Conservation (phyloP, 53 echinoderm and acorn worm species). For the Zoroaster sp. region DNA sequence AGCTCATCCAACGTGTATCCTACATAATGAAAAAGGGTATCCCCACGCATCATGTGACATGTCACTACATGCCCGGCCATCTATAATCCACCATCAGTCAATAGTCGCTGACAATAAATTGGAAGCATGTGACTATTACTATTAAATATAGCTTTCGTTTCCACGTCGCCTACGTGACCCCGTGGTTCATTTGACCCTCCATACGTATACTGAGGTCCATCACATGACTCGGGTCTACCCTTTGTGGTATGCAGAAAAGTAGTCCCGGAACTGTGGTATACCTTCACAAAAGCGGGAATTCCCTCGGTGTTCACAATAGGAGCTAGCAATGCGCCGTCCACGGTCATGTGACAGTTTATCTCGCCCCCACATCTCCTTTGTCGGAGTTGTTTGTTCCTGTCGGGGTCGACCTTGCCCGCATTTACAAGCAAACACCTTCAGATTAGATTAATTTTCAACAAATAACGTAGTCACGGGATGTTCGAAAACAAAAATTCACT, state of each 20-base stretch:
- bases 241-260: slow-evolving; percentile 21
- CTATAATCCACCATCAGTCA: neutral
- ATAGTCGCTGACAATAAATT: neutral
- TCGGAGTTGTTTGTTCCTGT: slow-evolving; percentile 44
- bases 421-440: neutral
- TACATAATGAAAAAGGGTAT: neutral
- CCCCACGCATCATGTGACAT: slow-evolving; percentile 8
- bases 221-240: slow-evolving; percentile 32
- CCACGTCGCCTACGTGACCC: slow-evolving; percentile 22
- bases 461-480: slow-evolving; percentile 1
- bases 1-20: neutral
- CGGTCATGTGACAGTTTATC: slow-evolving; percentile 24
- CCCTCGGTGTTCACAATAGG: slow-evolving; percentile 14
- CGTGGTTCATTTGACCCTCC: neutral
- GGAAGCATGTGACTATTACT: slow-evolving; percentile 35
- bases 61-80: slow-evolving; percentile 27
- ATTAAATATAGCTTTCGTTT: neutral
- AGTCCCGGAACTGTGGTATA: slow-evolving; percentile 21
- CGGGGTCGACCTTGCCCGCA: neutral
- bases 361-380: slow-evolving; percentile 33
- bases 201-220: too few species aligned
- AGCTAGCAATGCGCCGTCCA: neutral
- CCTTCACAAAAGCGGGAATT: slow-evolving; percentile 21
- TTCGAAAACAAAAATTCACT: neutral
- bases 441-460: neutral